Percentiles rank a stretch among this genome's conserved stretches.
Evolutionary conservation across 2,113 vertebrate species (phyloP).

Genomic region (Cavia aperea): DNA sequence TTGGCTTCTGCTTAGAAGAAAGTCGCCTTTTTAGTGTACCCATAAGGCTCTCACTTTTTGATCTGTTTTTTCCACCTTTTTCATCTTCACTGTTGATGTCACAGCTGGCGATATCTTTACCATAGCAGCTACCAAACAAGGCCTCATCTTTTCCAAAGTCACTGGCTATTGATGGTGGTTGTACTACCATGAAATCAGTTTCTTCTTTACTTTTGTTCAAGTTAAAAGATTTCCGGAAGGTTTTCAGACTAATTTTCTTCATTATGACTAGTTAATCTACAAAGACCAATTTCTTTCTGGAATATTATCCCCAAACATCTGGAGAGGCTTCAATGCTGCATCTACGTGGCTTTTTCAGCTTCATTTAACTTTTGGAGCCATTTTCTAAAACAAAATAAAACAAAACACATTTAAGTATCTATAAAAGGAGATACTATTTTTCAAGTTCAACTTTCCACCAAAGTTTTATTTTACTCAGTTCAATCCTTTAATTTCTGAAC

Average conservation of each 20-base stretch:
- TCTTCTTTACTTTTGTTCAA: slow-evolving; percentile 98
- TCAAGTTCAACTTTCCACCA: slow-evolving; percentile 23
- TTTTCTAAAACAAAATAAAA: slow-evolving; percentile 78
- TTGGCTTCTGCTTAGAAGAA: slow-evolving; percentile 94
- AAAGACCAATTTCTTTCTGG: slow-evolving; percentile 63
- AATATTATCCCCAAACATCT: slow-evolving; percentile 64
- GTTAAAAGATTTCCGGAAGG: slow-evolving; percentile 97
- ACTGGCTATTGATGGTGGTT: slow-evolving; percentile 83
- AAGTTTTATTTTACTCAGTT: slow-evolving; percentile 35
- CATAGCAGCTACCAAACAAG: slow-evolving; percentile 91
- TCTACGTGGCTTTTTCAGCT: slow-evolving; percentile 76
- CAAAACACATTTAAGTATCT: not conserved
- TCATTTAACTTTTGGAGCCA: slow-evolving; percentile 81
- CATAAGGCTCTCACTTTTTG: slow-evolving; percentile 95
- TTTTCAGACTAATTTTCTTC: slow-evolving; percentile 99
- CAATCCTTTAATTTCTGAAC: not conserved
- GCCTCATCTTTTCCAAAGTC: slow-evolving; percentile 96
- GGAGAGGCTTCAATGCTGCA: slow-evolving; percentile 75
- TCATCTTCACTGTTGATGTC: slow-evolving; percentile 88
- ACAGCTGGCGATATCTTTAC: slow-evolving; percentile 89
- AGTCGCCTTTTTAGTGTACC: slow-evolving; percentile 93
- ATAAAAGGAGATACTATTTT: not conserved
- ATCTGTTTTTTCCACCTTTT: slow-evolving; percentile 86
- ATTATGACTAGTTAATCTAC: slow-evolving; percentile 82
- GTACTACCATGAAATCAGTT: slow-evolving; percentile 93